Base-by-base conservation (phyloP, 2,113 vertebrate genomes). In the Crotalus tigris region DNA sequence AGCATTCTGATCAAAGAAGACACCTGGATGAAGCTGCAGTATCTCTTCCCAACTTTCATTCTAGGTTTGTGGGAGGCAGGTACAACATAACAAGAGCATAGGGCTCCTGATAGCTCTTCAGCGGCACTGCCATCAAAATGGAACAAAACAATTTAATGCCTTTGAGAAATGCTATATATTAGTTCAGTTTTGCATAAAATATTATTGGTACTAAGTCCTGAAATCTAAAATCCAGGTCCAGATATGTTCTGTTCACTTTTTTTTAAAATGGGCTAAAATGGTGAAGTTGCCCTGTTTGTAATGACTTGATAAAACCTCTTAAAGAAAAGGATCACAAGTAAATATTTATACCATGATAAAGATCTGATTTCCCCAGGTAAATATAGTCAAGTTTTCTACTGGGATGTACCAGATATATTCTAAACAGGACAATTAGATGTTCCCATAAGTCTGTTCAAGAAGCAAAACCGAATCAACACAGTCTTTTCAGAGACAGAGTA, bases 321-420 rank as follows among this genome's bases (percentile, higher is more conserved):
- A 11, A 86, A 91, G 49, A 51, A 87, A 88, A 86, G 4, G 8
- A 12, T 90, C 54, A 87, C 29, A 13, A 1, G 59, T 61, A 93
- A 94, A 92, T 93, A 91, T 44, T 89, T 2, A 95, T 75, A 92
- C 21, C 54, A 19, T 19, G 7, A 26, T 93, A 69, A 89, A 91
- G 7, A 90, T 81, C 69, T 85, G 59, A 89, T 85, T 93, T 92
- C 90, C 54, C 53, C 88, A 69, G 33, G 90, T 87, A 90, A 88
- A 58, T 75, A 7, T 54, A 26, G 24, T 44, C 24, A 1, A 1
- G 58, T 59, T 59, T 61, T 87, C 1, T 90, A 54, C 49, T 92
- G 88, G 92, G 69, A 81, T 81, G 87, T 87, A 93, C 89, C 89
- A 94, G 85, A 12, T 46, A 0, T 4, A 0, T 44, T 69, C 15